Conservation (phyloP, 2,888 invertebrate genomes). For the Chironomus riparius region DNA sequence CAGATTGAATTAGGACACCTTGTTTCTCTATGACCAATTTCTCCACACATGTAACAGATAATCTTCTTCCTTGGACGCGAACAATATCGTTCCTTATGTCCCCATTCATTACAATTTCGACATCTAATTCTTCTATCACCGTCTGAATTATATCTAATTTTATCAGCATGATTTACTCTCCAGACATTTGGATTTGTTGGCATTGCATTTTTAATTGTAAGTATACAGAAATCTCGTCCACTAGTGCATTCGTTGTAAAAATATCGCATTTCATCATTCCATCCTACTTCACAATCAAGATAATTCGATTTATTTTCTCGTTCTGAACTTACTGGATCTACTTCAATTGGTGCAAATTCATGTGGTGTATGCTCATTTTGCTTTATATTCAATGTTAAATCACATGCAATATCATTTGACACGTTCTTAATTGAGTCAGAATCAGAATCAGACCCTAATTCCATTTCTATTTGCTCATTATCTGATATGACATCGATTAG, state of each 20-base stretch:
- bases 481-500: not conserved
- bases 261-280: constrained; percentile 49
- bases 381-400: constrained; percentile 13
- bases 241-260: constrained; percentile 60
- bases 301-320: not conserved
- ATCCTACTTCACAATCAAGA: constrained; percentile 33
- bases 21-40: constrained; percentile 52
- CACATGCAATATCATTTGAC: not conserved
- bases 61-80: constrained; percentile 46
- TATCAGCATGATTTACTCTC: constrained; percentile 36
- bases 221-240: constrained; percentile 52
- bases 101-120: constrained; percentile 53
- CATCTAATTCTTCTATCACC: constrained; percentile 45
- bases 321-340: not conserved
- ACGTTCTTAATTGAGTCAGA: not conserved
- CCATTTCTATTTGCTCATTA: not conserved
- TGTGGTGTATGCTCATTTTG: not conserved
- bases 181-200: constrained; percentile 42
- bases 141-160: constrained; percentile 33
- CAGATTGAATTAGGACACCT: constrained; percentile 62
- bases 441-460: constrained; percentile 5
- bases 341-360: not conserved
- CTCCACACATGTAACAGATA: constrained; percentile 61
- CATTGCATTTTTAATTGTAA: constrained; percentile 52
- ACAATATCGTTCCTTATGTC: constrained; percentile 54